Conservation (phyloP, 2,888 invertebrate species). For the Orthonychiurus folsomi region DNA sequence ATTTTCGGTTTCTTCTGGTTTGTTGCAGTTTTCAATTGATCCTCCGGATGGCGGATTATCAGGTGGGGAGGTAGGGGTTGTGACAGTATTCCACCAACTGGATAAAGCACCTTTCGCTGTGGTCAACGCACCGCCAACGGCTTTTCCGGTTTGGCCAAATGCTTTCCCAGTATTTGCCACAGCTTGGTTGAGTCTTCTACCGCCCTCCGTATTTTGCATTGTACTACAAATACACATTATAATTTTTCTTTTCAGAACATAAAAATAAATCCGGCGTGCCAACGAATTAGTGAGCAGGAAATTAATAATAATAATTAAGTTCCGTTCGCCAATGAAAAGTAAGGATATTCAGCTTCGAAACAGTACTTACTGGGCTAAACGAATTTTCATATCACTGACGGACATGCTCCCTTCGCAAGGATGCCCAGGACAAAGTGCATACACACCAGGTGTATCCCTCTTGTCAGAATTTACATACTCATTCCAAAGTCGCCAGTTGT, state of each 20-base stretch:
- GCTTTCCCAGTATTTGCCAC: conserved; percentile 84
- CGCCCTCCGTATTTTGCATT: conserved; percentile 88
- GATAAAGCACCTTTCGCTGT: conserved; percentile 79
- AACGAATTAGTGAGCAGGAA: too few species aligned
- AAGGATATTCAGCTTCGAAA: neutral
- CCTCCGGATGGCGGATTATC: neutral
- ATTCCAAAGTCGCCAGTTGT: conserved; percentile 80
- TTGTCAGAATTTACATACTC: conserved; percentile 52
- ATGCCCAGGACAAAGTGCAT: conserved; percentile 63
- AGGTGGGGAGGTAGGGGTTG: conserved; percentile 43
- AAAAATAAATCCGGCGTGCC: conserved; percentile 8
- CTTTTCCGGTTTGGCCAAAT: conserved; percentile 68
- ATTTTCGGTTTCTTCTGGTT: too few species aligned
- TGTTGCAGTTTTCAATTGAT: neutral
- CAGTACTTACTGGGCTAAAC: conserved; percentile 78
- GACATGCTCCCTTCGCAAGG: conserved; percentile 91
- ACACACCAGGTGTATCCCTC: conserved; percentile 50
- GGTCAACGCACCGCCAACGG: conserved; percentile 71
- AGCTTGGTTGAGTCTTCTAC: conserved; percentile 84
- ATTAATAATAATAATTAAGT: too few species aligned
- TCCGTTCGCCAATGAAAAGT: neutral
- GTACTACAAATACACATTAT: conserved; percentile 56
- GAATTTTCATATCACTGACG: conserved; percentile 85
- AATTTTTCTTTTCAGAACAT: too few species aligned
- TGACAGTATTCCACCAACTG: conserved; percentile 73